phyloP scores from a whole-genome alignment of 2,113 vertebrate species.

The Brachypteracias leptosomus region DNA sequence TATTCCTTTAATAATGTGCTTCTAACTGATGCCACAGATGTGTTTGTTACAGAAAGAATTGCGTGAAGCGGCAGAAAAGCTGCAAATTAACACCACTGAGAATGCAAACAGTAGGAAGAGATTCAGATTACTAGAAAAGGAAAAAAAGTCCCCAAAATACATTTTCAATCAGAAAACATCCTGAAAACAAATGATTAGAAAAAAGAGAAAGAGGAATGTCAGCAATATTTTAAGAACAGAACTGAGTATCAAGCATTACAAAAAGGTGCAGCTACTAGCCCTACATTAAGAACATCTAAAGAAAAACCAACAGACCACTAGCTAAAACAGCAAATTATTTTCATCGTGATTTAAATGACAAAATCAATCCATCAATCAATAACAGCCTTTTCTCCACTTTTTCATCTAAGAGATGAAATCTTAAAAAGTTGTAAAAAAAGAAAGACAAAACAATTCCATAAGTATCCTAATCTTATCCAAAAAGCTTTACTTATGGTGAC shows the following conservation, averaged over 20 bases:
- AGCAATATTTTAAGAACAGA: neutral
- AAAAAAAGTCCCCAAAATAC: neutral
- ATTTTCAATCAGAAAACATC: neutral
- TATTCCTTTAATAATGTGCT: neutral
- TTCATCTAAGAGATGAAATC: neutral
- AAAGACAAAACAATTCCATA: neutral
- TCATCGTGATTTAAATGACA: neutral
- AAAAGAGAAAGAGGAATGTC: neutral
- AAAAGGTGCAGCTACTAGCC: neutral
- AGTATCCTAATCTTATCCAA: neutral
- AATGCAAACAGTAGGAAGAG: neutral
- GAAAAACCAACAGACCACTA: neutral
- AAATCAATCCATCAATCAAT: neutral
- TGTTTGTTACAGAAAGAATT: neutral
- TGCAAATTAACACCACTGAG: constrained; percentile 3
- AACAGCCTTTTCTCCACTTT: neutral
- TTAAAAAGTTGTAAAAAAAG: neutral
- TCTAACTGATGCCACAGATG: neutral
- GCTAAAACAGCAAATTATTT: neutral
- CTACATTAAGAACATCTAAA: neutral
- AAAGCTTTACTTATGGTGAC: neutral
- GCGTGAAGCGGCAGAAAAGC: neutral
- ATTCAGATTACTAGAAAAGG: neutral
- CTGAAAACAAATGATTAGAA: neutral
- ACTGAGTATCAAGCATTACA: neutral